phyloP scores from a whole-genome alignment of 2,113 vertebrate species.

The human region GRCh38 chr11:84014501-84015000 shows the following conservation, averaged over 20 bases:
- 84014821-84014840: not conserved
- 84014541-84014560: not conserved
- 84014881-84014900: not conserved
- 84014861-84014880: not conserved
- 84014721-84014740: not conserved
- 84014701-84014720: not conserved
- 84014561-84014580: not conserved
- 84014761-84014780: not conserved
- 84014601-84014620: not conserved
- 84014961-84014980: not conserved
- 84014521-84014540: not conserved
- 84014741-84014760: not conserved
- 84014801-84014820: not conserved
- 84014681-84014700: not conserved
- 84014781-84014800: not conserved
- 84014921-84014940: not conserved
- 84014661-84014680: not conserved
- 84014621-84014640: not conserved
- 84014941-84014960: not conserved
- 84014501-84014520: not conserved
- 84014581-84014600: not conserved
- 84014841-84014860: not conserved
- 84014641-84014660: not conserved
- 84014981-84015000: not conserved
- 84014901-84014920: not conserved